These are phyloP conservation scores for Argyrosomus japonicus DNA, from an alignment of 2,113 vertebrate species.

Conservation along the genomic window DNA sequence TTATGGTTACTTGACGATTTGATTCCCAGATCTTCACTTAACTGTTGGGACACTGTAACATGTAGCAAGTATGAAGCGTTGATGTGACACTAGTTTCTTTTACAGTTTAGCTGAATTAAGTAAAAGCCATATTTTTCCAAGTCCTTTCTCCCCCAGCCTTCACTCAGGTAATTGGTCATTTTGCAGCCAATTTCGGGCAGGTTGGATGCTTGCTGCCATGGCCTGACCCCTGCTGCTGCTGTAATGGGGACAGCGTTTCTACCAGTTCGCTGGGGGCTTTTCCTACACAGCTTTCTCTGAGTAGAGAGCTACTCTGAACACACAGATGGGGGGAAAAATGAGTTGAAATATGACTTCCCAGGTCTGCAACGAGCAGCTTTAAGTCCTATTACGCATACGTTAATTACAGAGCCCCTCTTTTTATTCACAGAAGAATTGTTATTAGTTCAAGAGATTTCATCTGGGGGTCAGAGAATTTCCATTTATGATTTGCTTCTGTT, in stretches of 20 bases:
- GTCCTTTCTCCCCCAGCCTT: conserved; percentile 74
- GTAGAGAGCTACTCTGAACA: conserved; percentile 60
- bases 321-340: conserved; percentile 22
- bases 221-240: conserved; percentile 85
- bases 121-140: conserved; percentile 81
- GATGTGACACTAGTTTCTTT: conserved; percentile 78
- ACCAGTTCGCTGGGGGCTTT: conserved; percentile 75
- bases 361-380: conserved; percentile 33
- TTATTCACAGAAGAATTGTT: neutral
- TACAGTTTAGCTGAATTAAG: conserved; percentile 84
- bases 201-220: conserved; percentile 82
- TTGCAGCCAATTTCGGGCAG: conserved; percentile 85
- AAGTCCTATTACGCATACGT: conserved; percentile 26
- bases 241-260: conserved; percentile 83
- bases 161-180: conserved; percentile 86
- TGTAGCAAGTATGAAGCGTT: conserved; percentile 56
- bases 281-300: conserved; percentile 68
- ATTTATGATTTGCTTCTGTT: neutral
- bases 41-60: conserved; percentile 57
- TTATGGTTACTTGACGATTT: conserved; percentile 61
- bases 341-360: conserved; percentile 62
- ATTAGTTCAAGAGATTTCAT: neutral
- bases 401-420: conserved; percentile 37
- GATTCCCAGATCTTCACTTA: conserved; percentile 54
- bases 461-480: neutral